These are phyloP conservation scores for Entomyzon cyanotis DNA, from an alignment of 2,113 vertebrate species.

Conservation along the genomic window DNA sequence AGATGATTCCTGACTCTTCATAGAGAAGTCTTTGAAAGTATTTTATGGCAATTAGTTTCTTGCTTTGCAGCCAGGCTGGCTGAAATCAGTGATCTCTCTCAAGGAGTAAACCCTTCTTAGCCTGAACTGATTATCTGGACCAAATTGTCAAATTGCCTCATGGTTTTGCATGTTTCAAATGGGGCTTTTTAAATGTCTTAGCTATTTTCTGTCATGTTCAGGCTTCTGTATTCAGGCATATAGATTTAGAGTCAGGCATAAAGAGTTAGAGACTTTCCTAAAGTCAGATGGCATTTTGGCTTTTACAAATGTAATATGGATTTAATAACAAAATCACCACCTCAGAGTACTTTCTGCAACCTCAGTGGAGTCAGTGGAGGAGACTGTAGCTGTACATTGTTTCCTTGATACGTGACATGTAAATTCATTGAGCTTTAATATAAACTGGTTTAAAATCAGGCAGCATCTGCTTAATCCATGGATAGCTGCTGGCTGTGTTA, in stretches of 20 bases:
- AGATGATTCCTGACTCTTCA: background rate
- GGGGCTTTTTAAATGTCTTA: background rate
- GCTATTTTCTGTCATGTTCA: background rate
- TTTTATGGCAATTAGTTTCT: background rate
- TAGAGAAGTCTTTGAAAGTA: background rate
- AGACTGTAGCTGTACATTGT: background rate
- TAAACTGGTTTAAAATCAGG: slow-evolving; percentile 48
- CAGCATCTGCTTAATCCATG: slow-evolving; percentile 42
- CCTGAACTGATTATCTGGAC: background rate
- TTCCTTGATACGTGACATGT: background rate
- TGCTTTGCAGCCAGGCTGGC: background rate
- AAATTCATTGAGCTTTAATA: slow-evolving; percentile 45
- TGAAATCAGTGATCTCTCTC: background rate
- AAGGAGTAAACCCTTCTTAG: background rate
- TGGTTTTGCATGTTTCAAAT: background rate
- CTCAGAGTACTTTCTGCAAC: background rate
- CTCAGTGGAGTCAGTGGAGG: background rate
- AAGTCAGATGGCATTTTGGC: background rate
- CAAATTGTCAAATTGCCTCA: background rate
- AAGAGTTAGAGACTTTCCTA: background rate
- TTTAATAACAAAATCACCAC: background rate
- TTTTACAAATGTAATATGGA: background rate
- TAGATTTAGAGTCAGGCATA: background rate
- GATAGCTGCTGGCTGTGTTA: slow-evolving; percentile 40
- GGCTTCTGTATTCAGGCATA: background rate